Conservation (phyloP, 2,113 vertebrate genomes). For the Chinchilla lanigera region DNA sequence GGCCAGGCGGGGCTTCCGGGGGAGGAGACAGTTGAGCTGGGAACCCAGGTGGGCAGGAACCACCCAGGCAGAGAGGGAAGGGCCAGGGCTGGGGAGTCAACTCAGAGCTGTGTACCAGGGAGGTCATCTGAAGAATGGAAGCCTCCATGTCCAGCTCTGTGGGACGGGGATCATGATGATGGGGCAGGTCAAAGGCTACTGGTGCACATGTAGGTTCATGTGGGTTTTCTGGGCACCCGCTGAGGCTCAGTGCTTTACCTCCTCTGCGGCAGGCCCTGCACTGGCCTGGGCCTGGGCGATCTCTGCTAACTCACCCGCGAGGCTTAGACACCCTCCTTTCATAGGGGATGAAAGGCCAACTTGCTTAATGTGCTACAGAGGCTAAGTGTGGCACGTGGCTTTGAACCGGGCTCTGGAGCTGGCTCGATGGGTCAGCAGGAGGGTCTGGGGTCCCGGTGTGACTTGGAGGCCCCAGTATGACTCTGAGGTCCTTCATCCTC, state of each 20-base stretch:
- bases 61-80: background rate
- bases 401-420: background rate
- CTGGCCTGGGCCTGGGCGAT: rapidly evolving
- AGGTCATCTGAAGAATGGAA: background rate
- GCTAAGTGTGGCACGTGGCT: background rate
- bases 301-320: background rate
- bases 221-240: background rate
- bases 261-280: background rate
- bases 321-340: background rate
- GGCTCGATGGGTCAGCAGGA: background rate
- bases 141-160: background rate
- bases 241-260: background rate
- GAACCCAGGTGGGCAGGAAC: background rate
- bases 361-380: rapidly evolving
- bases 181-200: rapidly evolving
- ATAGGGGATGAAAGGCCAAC: background rate
- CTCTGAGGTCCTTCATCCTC: background rate
- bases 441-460: too few species aligned
- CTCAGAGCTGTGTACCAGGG: background rate
- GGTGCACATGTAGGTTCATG: background rate
- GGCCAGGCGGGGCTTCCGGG: background rate
- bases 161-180: rapidly evolving
- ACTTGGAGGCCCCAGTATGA: background rate
- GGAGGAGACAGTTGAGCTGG: background rate
- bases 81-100: rapidly evolving